Base-by-base conservation (phyloP, 1,140 invertebrate species). In the Scaptomyza graminum region DNA sequence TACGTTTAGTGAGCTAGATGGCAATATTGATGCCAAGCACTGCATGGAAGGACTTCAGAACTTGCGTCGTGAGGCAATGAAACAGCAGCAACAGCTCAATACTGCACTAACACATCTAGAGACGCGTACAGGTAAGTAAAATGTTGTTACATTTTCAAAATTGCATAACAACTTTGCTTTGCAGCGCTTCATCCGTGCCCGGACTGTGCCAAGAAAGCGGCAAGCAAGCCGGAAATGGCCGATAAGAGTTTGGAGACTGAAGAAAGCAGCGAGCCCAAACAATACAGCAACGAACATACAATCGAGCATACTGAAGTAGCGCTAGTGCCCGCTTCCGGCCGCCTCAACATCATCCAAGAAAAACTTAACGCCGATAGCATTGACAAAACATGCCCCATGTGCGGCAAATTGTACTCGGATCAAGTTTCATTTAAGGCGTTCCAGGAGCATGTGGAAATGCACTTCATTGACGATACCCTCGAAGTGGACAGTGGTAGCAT, bases 41-140 rank as follows among this genome's bases (percentile, higher is more conserved):
- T 94, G 95, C 79, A 94, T 94, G 75, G 93, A 94, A 49, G 94
- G 94, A 63, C 88, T 96, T 64, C 93, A 93, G 31, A 92, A 93
- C 57, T 92, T 95, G 16, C 95, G 95, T 67, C 93, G 94, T 68
- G 93, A 93, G 64, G 91, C 95, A 44, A 87, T 93, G 59, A 91
- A 93, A 67, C 95, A 96, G 90, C 94, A 95, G 91, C 92, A 93
- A 57, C 94, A 94, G 78, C 92, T 96, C 13, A 94, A 94, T 46
- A 92, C 90, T 22, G 87, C 90, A 16, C 54, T 94, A 11, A 90
- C 92, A 22, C 47, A 74, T 15, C 41, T 91, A 12, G 74, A 90
- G 49, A 59, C 22, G 5, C 88, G 78, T 31, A 67, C 81, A 5
- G 81, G 91, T 91, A 64, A 77, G 51, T 7, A 22, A 0, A 28